A percentile compares a stretch with the other conserved stretches of the same genome.
Evolutionary conservation across 1,140 invertebrate species (phyloP).

Genomic region (Chlorops oryzae): DNA sequence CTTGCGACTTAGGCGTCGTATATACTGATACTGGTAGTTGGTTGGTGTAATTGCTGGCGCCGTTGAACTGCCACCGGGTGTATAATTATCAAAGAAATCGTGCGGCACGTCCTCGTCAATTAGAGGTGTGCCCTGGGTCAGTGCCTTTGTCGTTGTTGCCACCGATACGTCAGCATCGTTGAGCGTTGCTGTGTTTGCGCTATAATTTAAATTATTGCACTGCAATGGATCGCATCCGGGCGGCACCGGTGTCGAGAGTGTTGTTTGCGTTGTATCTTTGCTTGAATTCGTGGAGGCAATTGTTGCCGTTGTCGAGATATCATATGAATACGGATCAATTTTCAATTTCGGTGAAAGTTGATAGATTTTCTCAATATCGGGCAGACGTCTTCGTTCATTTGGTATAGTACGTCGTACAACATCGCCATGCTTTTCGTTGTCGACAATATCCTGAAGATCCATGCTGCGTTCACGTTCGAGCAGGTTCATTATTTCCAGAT

Average conservation of each 20-base stretch:
- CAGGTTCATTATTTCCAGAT: constrained; percentile 44
- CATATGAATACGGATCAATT: constrained; percentile 14
- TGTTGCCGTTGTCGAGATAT: constrained; percentile 7
- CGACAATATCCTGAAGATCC: constrained; percentile 42
- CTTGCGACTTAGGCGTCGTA: constrained; percentile 38
- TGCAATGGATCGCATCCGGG: constrained; percentile 30
- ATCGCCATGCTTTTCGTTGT: constrained; percentile 33
- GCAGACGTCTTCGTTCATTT: constrained; percentile 28
- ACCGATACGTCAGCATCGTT: constrained; percentile 7
- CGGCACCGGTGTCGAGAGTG: constrained; percentile 15
- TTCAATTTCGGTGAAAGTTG: constrained; percentile 33
- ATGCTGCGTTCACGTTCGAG: constrained; percentile 44
- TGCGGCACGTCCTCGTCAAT: constrained; percentile 41
- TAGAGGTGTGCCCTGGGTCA: too few relatives aligned
- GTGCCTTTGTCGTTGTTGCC: too few relatives aligned
- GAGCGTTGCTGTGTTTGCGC: constrained; percentile 4
- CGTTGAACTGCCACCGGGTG: constrained; percentile 24
- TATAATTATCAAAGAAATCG: constrained; percentile 40
- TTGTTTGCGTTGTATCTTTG: constrained; percentile 1
- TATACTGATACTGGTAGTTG: constrained; percentile 42
- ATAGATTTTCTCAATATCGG: constrained; percentile 41
- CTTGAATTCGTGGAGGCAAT: constrained; percentile 7
- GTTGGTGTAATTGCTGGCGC: constrained; percentile 13
- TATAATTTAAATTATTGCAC: neutral
- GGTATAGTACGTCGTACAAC: constrained; percentile 19